A percentile compares a stretch with the other conserved stretches of the same genome.
Conservation (phyloP, 2,888 invertebrate species). For the Eristalinus sepulchralis region DNA sequence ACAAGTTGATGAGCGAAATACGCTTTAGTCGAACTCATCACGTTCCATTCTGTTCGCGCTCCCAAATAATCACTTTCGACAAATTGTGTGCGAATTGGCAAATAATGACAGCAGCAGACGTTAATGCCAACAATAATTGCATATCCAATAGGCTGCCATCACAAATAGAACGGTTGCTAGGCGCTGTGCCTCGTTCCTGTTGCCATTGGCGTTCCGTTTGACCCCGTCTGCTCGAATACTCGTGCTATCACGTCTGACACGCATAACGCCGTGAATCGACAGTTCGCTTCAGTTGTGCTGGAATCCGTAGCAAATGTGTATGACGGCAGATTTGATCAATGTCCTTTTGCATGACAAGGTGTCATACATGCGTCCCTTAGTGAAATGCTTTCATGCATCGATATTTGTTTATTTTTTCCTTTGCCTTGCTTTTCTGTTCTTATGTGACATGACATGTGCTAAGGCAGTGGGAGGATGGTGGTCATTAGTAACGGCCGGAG, state of each 20-base stretch:
- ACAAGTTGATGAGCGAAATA: background rate
- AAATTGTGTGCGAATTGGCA: constrained; percentile 51
- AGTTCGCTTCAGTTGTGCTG: background rate
- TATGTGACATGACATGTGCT: too few relatives aligned
- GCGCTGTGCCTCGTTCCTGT: background rate
- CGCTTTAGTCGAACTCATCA: background rate
- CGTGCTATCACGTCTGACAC: background rate
- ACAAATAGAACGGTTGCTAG: constrained; percentile 2
- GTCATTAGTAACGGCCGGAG: too few relatives aligned
- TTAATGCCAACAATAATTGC: constrained; percentile 53
- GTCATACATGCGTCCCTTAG: background rate
- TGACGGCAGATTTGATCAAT: background rate
- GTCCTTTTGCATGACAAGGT: constrained; percentile 10
- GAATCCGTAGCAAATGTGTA: background rate
- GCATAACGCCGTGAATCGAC: background rate
- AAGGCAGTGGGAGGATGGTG: too few relatives aligned
- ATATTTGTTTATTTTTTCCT: background rate
- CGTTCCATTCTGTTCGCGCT: background rate
- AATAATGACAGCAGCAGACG: constrained; percentile 44
- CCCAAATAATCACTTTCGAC: constrained; percentile 33
- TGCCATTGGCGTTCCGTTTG: background rate
- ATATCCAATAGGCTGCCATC: constrained; percentile 33
- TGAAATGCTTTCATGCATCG: background rate
- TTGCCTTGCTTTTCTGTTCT: too few relatives aligned
- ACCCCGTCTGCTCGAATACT: background rate